Evolutionary conservation across 2,797 vertebrate species (phyloP), one percentile per base, ranked within the genome.

Genomic region (Rachycentron canadum): DNA sequence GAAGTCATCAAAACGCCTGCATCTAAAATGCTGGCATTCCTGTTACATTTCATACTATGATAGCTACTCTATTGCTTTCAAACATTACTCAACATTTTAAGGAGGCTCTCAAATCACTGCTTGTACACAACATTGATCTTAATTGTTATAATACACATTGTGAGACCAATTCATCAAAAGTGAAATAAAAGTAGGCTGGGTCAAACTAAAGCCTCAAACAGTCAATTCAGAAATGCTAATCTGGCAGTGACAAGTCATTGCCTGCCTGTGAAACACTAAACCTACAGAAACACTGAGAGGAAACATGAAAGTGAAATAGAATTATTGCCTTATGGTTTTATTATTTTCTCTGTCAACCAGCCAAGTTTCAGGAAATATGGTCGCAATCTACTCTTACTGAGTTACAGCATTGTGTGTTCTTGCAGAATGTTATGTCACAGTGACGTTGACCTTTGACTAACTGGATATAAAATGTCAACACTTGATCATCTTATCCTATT

Each of bases 81-180:
- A 30, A 65, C 28, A n/a, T n/a, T n/a, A n/a, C n/a, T n/a, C n/a
- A n/a, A n/a, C n/a, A 57, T 66, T 30, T 52, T 26, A 25, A 56
- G 49, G 21, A 26, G 59, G 61, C 36, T 50, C 10, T 26, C 16
- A 80, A 69, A 66, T 58, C 34, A 67, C 57, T 68, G 45, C 23
- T 47, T 61, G 28, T 25, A 19, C 5, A 16, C 1, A 1, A 56
- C 10, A 52, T 45, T 13, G 23, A 69, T 64, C 16, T 69, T 49
- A 17, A 45, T 21, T 13, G 13, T 65, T 66, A 14, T n/a, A 61
- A 45, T 17, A 55, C 43, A 41, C 21, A 47, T 50, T 26, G n/a
- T 23, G 34, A 30, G 14, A 62, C 13, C 6, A 45, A 19, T 61
- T n/a, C 17, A 62, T 52, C 55, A 26, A 53, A 55, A 64, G 4